Conservation (phyloP, 2,113 vertebrate genomes). For the Prinia subflava region DNA sequence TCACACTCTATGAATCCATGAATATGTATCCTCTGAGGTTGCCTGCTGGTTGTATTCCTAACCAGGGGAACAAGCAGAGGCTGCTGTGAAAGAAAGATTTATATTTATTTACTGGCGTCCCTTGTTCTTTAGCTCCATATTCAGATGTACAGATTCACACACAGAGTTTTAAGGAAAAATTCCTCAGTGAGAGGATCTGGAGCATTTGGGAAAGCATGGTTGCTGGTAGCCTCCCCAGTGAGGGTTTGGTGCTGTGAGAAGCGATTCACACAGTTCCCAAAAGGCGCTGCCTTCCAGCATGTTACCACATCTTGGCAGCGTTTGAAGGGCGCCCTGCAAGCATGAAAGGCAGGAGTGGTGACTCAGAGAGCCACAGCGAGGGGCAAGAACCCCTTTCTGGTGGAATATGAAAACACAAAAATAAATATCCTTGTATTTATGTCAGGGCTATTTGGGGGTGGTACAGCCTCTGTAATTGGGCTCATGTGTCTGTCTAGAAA, state of each 20-base stretch:
- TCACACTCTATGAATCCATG: constrained; percentile 38
- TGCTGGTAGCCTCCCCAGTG: neutral
- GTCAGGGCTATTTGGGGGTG: neutral
- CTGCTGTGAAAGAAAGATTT: neutral
- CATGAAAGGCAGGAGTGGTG: neutral
- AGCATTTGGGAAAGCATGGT: neutral
- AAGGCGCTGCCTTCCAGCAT: neutral
- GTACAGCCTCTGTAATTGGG: neutral
- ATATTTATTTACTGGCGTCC: neutral
- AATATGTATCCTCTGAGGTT: constrained; percentile 41
- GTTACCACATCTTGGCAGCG: neutral
- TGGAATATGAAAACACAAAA: neutral
- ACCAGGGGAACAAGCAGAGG: neutral
- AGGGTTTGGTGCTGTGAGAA: neutral
- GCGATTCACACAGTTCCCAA: neutral
- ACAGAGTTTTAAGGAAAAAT: neutral
- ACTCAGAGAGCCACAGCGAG: neutral
- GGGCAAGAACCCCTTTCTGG: neutral
- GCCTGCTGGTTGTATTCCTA: constrained; percentile 24
- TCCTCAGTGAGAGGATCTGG: neutral
- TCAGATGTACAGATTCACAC: neutral
- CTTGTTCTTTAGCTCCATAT: neutral
- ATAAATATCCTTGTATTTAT: neutral
- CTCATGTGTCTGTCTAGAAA: neutral
- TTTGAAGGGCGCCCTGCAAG: neutral